Conservation (phyloP, 2,888 invertebrate species). For the Hypselothyrea guttata region DNA sequence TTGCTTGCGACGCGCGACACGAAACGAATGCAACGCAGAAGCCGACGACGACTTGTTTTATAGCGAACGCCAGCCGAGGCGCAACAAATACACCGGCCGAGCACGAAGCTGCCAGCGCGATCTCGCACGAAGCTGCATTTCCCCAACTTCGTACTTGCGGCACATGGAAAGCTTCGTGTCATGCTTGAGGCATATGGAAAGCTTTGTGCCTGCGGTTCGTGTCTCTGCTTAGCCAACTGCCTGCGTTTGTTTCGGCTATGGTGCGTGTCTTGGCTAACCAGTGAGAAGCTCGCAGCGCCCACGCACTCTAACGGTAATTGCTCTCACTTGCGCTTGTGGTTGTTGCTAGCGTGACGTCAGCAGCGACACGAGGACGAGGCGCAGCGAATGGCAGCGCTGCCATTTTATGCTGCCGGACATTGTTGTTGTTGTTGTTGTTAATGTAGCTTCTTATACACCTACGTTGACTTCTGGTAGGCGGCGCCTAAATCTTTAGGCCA, state of each 20-base stretch:
- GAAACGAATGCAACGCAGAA: constrained; percentile 60
- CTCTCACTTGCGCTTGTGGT: not conserved
- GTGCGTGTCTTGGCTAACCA: constrained; percentile 46
- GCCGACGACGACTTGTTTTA: constrained; percentile 60
- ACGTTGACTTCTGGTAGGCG: constrained; percentile 65
- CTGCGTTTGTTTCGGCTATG: constrained; percentile 8
- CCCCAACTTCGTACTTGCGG: too few relatives aligned
- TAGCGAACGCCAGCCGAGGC: constrained; percentile 54
- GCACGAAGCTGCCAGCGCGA: constrained; percentile 7
- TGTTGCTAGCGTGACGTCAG: constrained; percentile 56
- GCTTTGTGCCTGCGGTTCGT: too few relatives aligned
- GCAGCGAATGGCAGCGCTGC: constrained; percentile 61
- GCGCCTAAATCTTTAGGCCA: constrained; percentile 49
- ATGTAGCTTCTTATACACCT: constrained; percentile 31
- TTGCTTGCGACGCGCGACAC: constrained; percentile 63
- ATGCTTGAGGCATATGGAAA: too few relatives aligned
- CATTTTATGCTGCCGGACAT: constrained; percentile 29
- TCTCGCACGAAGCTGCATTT: constrained; percentile 28
- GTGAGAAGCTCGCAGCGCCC: constrained; percentile 32
- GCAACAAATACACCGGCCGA: constrained; percentile 17
- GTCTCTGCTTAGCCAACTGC: too few relatives aligned
- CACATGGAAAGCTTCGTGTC: too few relatives aligned
- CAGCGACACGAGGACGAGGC: constrained; percentile 40
- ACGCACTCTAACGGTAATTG: constrained; percentile 28
- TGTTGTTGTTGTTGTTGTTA: constrained; percentile 27